A percentile compares a stretch with the other conserved stretches of the same genome.
Conservation (phyloP, 2,113 vertebrate genomes). For the Calidris pugnax region DNA sequence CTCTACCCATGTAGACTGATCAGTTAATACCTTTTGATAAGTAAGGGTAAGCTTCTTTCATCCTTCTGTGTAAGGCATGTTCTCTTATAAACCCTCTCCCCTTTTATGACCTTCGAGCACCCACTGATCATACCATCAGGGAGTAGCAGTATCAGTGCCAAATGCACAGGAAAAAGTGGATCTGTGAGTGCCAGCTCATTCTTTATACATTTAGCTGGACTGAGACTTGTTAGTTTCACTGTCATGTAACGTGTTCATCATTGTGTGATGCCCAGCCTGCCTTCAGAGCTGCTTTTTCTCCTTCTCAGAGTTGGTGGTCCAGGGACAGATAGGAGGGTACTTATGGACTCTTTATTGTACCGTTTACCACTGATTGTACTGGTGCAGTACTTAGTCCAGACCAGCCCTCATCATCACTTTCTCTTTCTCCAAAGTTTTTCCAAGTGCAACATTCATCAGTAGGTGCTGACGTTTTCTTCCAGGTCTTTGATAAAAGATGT, state of each 20-base stretch:
- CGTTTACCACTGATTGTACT: neutral
- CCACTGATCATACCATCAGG: neutral
- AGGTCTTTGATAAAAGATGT: neutral
- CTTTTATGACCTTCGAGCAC: neutral
- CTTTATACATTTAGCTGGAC: neutral
- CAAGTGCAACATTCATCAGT: neutral
- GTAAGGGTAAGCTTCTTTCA: neutral
- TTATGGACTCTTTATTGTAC: neutral
- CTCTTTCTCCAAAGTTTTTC: neutral
- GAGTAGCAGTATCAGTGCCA: neutral
- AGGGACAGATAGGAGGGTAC: neutral
- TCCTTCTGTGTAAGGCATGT: neutral
- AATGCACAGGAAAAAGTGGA: neutral
- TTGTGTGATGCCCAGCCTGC: neutral
- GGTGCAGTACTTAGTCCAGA: neutral
- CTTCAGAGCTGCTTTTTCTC: neutral
- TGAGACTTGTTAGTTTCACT: neutral
- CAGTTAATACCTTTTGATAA: neutral
- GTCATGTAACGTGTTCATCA: accelerated
- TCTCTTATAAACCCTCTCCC: neutral
- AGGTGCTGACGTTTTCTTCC: neutral
- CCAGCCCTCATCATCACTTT: neutral
- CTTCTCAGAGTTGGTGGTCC: neutral
- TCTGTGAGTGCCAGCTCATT: neutral
- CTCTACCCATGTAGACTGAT: neutral